Percentiles rank a stretch among this genome's conserved stretches.
Conservation (phyloP, 2,888 invertebrate genomes). For the Drosophila eohydei region DNA sequence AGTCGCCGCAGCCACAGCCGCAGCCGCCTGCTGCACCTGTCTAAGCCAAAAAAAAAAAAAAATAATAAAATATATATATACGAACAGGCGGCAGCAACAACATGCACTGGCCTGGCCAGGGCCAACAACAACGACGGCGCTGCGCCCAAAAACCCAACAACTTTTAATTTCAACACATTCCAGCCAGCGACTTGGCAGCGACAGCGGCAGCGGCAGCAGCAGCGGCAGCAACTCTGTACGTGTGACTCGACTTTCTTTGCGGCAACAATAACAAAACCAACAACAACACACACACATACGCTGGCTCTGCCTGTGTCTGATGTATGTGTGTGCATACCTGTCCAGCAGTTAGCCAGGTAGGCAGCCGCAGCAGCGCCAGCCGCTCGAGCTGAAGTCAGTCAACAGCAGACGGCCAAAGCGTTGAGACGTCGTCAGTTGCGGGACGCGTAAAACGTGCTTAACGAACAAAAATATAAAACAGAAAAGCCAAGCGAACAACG, state of each 20-base stretch:
- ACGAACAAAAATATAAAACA: conserved; percentile 22
- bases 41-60: conserved; percentile 53
- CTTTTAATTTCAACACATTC: conserved; percentile 82
- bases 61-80: conserved; percentile 21
- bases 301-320: neutral
- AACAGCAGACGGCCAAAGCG: conserved; percentile 70
- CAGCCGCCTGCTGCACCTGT: conserved; percentile 64
- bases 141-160: conserved; percentile 78
- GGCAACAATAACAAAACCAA: conserved; percentile 40
- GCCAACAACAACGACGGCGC: conserved; percentile 56
- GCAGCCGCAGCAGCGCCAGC: conserved; percentile 31
- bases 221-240: conserved; percentile 42
- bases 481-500: conserved; percentile 16
- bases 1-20: conserved; percentile 15
- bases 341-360: conserved; percentile 39
- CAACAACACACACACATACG: conserved; percentile 25
- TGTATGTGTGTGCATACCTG: conserved; percentile 49
- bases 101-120: conserved; percentile 58
- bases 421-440: conserved; percentile 61
- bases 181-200: conserved; percentile 51
- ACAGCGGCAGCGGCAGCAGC: conserved; percentile 21
- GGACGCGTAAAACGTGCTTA: conserved; percentile 32
- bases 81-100: conserved; percentile 28
- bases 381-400: conserved; percentile 67
- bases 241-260: conserved; percentile 76